These are phyloP conservation scores for Saguinus oedipus DNA, from an alignment of 2,797 vertebrate genomes.

Conservation along the genomic window DNA sequence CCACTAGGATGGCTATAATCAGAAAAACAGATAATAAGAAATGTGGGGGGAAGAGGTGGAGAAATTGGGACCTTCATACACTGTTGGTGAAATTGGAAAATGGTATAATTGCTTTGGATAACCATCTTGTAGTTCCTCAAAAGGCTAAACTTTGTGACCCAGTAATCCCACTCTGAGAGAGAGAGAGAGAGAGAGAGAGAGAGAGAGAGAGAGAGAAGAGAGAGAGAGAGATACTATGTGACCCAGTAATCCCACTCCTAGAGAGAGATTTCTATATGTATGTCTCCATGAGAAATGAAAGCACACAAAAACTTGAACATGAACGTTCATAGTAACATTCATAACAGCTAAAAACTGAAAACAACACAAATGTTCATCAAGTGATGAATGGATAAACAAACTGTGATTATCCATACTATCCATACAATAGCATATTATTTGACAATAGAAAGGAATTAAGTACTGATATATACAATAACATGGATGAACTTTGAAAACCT, in stretches of 20 bases:
- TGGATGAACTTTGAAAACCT: neutral
- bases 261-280: no score
- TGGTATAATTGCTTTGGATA: neutral
- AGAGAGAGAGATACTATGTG: neutral
- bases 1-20: neutral
- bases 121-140: neutral
- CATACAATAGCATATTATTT: neutral
- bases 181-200: no score
- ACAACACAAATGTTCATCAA: neutral
- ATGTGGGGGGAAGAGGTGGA: neutral
- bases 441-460: neutral
- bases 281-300: slow-evolving; percentile 34
- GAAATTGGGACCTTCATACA: neutral
- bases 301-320: neutral
- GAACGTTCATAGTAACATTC: neutral
- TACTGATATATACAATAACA: neutral
- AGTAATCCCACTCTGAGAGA: neutral
- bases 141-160: neutral
- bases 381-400: neutral
- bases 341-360: slow-evolving; percentile 10
- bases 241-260: neutral
- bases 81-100: neutral
- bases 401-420: neutral
- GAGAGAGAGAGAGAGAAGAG: no score
- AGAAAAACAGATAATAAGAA: slow-evolving; percentile 8